Percentiles rank a stretch among this genome's conserved stretches.
These are phyloP conservation scores for Lampropteryx suffumata DNA, from an alignment of 2,888 invertebrate genomes.

Conservation along the genomic window DNA sequence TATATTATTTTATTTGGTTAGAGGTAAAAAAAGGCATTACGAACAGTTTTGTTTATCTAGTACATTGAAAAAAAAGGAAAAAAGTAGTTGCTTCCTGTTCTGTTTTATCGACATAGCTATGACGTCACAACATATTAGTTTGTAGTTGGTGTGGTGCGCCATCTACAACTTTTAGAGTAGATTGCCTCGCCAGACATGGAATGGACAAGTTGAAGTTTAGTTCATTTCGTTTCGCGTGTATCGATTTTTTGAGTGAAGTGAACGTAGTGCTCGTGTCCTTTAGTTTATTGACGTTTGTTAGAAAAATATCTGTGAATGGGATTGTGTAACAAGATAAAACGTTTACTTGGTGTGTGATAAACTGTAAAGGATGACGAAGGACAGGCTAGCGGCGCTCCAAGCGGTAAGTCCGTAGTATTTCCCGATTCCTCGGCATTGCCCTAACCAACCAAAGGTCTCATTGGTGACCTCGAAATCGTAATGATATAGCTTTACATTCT, in stretches of 20 bases:
- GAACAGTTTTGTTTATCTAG: background rate
- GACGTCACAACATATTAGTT: constrained; percentile 62
- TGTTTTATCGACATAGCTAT: constrained; percentile 59
- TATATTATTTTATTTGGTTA: too few species aligned
- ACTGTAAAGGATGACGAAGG: constrained; percentile 94
- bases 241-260: constrained; percentile 91
- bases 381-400: constrained; percentile 97
- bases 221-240: constrained; percentile 84
- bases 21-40: too few species aligned
- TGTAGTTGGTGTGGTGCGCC: constrained; percentile 51
- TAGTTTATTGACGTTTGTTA: constrained; percentile 88
- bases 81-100: constrained; percentile 29
- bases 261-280: constrained; percentile 87
- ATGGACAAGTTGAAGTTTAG: constrained; percentile 74
- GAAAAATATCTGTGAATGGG: constrained; percentile 90
- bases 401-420: constrained; percentile 87
- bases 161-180: constrained; percentile 61
- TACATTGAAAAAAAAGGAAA: background rate
- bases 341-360: constrained; percentile 86
- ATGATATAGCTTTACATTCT: constrained; percentile 57
- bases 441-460: constrained; percentile 71
- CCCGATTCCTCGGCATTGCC: constrained; percentile 55
- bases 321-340: constrained; percentile 87
- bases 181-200: constrained; percentile 47
- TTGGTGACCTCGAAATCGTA: constrained; percentile 71